Conservation (phyloP, 2,888 invertebrate species). For the Drosophila macrospina region DNA sequence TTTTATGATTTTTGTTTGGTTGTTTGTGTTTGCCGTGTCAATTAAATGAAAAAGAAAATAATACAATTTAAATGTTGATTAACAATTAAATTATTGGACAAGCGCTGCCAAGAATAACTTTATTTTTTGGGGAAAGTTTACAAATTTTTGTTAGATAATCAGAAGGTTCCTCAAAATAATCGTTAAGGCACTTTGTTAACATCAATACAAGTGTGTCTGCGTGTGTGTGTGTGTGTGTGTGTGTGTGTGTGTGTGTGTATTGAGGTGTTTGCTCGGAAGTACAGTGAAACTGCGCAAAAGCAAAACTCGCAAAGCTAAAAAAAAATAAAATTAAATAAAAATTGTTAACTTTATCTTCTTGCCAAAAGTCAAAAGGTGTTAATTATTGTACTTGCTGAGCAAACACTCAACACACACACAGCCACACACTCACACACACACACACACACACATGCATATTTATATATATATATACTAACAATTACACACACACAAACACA, state of each 20-base stretch:
- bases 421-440: background rate
- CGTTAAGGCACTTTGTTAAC: constrained; percentile 36
- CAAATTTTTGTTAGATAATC: constrained; percentile 5
- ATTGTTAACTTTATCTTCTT: constrained; percentile 1
- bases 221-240: constrained; percentile 6
- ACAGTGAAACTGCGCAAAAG: background rate
- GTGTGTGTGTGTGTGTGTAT: background rate
- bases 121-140: constrained; percentile 15
- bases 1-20: background rate
- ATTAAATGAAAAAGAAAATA: constrained; percentile 32
- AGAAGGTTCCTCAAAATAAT: constrained; percentile 41
- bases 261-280: background rate
- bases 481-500: constrained; percentile 15
- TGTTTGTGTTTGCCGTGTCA: constrained; percentile 39
- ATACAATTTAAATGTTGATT: constrained; percentile 11
- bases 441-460: constrained; percentile 5
- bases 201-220: constrained; percentile 15
- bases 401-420: constrained; percentile 20
- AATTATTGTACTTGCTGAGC: constrained; percentile 8
- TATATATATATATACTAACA: constrained; percentile 5
- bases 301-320: background rate
- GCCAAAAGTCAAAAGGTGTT: constrained; percentile 13
- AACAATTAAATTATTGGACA: constrained; percentile 17
- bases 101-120: constrained; percentile 24
- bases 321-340: background rate